Evolutionary conservation across 2,888 invertebrate species (phyloP).

Genomic region (Drosophila basisetae): DNA sequence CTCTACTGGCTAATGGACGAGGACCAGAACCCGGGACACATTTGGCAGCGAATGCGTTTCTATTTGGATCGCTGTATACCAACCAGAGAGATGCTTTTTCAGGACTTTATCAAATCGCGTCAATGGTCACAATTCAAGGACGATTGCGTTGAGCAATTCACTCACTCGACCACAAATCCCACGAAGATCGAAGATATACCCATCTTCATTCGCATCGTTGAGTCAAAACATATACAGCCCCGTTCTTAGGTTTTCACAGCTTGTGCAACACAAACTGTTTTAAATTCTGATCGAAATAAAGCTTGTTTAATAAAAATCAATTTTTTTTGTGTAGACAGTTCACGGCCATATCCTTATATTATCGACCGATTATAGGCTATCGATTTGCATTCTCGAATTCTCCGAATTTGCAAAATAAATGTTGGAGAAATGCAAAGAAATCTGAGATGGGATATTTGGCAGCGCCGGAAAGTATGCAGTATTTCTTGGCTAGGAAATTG

Average conservation of each 20-base stretch:
- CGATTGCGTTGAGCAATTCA: conserved; percentile 64
- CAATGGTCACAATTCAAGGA: conserved; percentile 82
- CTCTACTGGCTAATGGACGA: conserved; percentile 89
- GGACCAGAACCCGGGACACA: conserved; percentile 83
- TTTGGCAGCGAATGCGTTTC: conserved; percentile 83
- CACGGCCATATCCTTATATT: too few species aligned
- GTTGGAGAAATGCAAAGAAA: neutral
- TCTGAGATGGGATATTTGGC: neutral
- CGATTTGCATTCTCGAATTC: too few species aligned
- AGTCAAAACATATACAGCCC: conserved; percentile 43
- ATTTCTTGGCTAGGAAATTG: accelerated
- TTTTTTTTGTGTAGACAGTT: neutral
- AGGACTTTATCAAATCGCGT: conserved; percentile 78
- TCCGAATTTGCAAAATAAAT: neutral
- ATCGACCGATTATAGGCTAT: too few species aligned
- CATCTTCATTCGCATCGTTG: conserved; percentile 82
- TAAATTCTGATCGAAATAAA: neutral
- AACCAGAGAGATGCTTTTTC: conserved; percentile 77
- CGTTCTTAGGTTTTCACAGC: neutral
- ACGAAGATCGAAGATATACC: conserved; percentile 83
- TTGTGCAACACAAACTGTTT: neutral
- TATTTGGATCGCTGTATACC: conserved; percentile 83
- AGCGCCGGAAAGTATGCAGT: neutral
- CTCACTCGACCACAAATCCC: conserved; percentile 60
- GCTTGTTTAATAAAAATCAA: neutral